These are phyloP conservation scores for Macrophya annulata DNA, from an alignment of 2,888 invertebrate genomes.

Conservation along the genomic window DNA sequence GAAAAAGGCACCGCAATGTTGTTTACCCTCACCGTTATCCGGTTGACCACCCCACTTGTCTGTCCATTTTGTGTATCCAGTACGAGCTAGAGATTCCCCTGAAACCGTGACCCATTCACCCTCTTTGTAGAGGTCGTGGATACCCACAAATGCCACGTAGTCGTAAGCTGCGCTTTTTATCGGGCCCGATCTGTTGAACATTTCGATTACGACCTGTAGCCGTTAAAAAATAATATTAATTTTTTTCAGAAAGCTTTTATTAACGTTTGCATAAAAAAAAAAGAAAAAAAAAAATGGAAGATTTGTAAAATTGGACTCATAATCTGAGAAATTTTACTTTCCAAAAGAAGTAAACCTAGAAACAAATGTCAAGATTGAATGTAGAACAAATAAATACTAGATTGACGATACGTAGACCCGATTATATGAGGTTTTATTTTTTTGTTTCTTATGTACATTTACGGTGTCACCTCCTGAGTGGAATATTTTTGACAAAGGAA, in stretches of 20 bases:
- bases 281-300: too few relatives aligned
- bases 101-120: conserved; percentile 75
- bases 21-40: conserved; percentile 74
- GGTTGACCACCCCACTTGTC: conserved; percentile 69
- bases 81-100: conserved; percentile 73
- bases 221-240: not conserved
- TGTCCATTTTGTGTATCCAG: conserved; percentile 75
- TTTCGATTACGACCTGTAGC: conserved; percentile 64
- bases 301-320: not conserved
- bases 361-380: not conserved
- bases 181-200: conserved; percentile 66
- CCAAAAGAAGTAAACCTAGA: not conserved
- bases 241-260: not conserved
- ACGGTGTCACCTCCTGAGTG: not conserved
- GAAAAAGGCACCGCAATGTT: conserved; percentile 72
- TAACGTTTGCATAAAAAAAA: not conserved
- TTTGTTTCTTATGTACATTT: not conserved
- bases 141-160: conserved; percentile 71
- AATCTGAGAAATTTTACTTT: not conserved
- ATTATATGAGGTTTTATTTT: not conserved
- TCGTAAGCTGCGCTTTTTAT: conserved; percentile 68
- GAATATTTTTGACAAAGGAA: conserved; percentile 28
- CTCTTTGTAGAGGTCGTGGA: conserved; percentile 73
- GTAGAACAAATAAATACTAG: conserved; percentile 7
- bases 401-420: not conserved